phyloP scores from a whole-genome alignment of 2,797 vertebrate genomes.

The Mormyrus proboscirostris region DNA sequence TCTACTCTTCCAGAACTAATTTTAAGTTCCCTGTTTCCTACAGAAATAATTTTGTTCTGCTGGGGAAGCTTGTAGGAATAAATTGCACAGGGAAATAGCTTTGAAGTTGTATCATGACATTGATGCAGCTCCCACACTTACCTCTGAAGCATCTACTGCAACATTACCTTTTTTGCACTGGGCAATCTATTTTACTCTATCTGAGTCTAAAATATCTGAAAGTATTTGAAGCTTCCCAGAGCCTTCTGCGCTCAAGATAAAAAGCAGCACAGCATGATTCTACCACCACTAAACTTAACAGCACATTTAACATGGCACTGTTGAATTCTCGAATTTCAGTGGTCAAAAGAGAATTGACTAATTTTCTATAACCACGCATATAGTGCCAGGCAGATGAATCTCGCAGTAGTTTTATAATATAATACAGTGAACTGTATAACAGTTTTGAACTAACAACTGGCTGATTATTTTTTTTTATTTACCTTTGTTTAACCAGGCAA shows the following conservation, averaged over 20 bases:
- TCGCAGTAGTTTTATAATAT: not conserved
- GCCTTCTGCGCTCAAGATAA: not conserved
- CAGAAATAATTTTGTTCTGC: not conserved
- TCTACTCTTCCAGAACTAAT: not conserved
- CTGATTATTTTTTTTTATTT: not conserved
- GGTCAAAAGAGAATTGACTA: not conserved
- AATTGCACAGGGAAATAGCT: not conserved
- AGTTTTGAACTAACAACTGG: not conserved
- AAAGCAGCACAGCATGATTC: not conserved
- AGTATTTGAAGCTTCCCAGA: not conserved
- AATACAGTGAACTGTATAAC: not conserved
- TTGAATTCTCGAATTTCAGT: not conserved
- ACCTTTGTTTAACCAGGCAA: too few relatives aligned
- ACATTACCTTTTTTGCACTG: not conserved
- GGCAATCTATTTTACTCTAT: not conserved
- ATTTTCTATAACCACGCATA: not conserved
- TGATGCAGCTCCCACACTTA: not conserved
- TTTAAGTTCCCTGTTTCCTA: not conserved
- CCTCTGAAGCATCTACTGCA: not conserved
- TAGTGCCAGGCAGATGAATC: not conserved
- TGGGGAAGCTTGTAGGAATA: not conserved
- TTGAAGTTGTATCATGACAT: not conserved
- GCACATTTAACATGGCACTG: not conserved
- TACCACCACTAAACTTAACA: not conserved
- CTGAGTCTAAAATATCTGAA: not conserved